Percentiles rank a stretch among this genome's conserved stretches.
Conservation (phyloP, 2,113 vertebrate species). For the Rattus rattus region DNA sequence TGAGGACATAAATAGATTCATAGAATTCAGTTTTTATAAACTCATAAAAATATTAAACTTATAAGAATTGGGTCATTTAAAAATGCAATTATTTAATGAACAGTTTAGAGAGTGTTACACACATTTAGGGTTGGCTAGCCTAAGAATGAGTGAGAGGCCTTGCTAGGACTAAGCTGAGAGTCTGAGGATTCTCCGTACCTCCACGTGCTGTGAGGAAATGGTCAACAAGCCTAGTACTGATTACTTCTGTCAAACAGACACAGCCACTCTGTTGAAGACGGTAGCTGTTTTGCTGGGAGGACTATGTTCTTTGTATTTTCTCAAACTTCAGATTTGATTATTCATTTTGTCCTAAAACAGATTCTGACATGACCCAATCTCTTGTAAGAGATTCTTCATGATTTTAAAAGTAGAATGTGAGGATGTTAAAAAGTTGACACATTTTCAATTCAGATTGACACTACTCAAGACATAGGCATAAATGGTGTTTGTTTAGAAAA, state of each 20-base stretch:
- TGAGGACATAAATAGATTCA: background rate
- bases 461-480: conserved; percentile 54
- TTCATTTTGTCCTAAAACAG: conserved; percentile 5
- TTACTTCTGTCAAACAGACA: background rate
- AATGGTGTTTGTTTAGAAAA: conserved; percentile 61
- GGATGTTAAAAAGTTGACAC: conserved; percentile 61
- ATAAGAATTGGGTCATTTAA: background rate
- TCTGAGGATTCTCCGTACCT: background rate
- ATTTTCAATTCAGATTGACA: conserved; percentile 55
- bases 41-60: background rate
- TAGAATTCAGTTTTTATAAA: conserved; percentile 56
- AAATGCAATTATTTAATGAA: background rate
- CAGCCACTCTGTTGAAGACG: too few species aligned
- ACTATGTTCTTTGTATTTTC: background rate
- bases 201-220: background rate
- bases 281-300: too few species aligned
- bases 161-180: background rate
- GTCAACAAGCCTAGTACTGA: background rate
- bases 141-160: background rate
- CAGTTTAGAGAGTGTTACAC: background rate
- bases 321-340: background rate
- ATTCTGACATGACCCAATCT: background rate
- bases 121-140: background rate
- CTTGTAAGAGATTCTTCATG: background rate
- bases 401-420: conserved; percentile 54